Evolutionary conservation across 2,113 vertebrate genomes (phyloP).

Genomic region (Malurus alboscapulatus): DNA sequence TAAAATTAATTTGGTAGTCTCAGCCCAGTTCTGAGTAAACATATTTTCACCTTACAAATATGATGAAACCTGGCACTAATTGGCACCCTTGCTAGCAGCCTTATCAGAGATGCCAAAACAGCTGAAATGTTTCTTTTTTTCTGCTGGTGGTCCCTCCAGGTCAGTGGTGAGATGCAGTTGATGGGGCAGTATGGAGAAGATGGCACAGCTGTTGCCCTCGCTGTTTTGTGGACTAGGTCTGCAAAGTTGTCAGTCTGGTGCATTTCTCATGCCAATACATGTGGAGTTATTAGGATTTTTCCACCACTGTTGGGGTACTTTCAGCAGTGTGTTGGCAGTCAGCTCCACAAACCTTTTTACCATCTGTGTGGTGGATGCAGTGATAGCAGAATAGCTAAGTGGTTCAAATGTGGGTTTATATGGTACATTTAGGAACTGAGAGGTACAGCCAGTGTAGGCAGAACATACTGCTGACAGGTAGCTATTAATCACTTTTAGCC

Average conservation of each 20-base stretch:
- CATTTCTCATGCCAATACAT: not conserved
- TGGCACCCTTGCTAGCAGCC: conserved; percentile 35
- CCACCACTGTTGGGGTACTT: not conserved
- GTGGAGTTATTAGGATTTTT: not conserved
- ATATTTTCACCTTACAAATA: conserved; percentile 30
- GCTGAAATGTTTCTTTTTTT: not conserved
- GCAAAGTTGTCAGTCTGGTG: not conserved
- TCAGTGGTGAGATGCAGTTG: not conserved
- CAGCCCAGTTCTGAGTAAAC: conserved; percentile 11
- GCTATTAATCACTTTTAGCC: conserved; percentile 55
- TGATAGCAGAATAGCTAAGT: not conserved
- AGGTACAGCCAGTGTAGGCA: not conserved
- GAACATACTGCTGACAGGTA: conserved; percentile 37
- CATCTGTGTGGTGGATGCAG: conserved; percentile 32
- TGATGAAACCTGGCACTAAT: conserved; percentile 33
- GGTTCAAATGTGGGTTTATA: not conserved
- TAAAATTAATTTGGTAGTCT: not conserved
- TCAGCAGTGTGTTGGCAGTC: conserved; percentile 12
- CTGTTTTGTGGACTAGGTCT: not conserved
- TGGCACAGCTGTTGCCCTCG: not conserved
- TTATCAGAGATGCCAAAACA: conserved; percentile 16
- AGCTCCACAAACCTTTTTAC: not conserved
- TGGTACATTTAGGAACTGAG: not conserved
- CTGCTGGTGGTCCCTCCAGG: not conserved
- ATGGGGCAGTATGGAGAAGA: not conserved